Evolutionary conservation across 2,113 vertebrate genomes (phyloP).

Genomic region (Otis tarda): DNA sequence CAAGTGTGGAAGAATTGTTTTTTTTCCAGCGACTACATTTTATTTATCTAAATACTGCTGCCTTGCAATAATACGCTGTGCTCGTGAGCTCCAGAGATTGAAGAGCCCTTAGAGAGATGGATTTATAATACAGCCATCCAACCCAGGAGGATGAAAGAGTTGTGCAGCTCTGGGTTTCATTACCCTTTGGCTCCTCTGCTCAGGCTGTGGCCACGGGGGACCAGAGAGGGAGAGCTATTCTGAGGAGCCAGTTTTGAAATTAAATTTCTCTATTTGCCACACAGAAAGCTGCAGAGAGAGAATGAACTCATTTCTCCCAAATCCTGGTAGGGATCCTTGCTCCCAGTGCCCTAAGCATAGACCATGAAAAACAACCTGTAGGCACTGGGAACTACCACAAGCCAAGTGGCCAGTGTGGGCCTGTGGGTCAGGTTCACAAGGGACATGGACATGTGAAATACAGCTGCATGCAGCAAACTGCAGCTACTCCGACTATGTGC

Average conservation of each 20-base stretch:
- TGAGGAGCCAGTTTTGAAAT: not conserved
- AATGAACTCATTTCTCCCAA: not conserved
- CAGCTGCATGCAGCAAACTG: not conserved
- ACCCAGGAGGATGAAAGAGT: not conserved
- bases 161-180: not conserved
- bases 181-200: not conserved
- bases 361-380: not conserved
- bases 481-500: not conserved
- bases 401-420: not conserved
- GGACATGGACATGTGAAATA: not conserved
- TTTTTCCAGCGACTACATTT: not conserved
- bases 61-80: not conserved
- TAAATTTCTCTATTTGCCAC: not conserved
- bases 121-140: not conserved
- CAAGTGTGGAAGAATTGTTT: not conserved
- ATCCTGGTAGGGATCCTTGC: not conserved
- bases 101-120: not conserved
- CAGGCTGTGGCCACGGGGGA: not conserved
- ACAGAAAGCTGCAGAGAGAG: not conserved
- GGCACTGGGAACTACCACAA: not conserved
- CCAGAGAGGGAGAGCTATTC: not conserved
- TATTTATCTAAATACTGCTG: constrained; percentile 9
- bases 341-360: not conserved
- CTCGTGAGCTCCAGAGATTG: not conserved
- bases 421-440: not conserved